A percentile compares a stretch with the other conserved stretches of the same genome.
These are phyloP conservation scores for Amphimedon queenslandica DNA, from an alignment of 37 sponge, comb jelly and placozoan species.

Conservation along the genomic window DNA sequence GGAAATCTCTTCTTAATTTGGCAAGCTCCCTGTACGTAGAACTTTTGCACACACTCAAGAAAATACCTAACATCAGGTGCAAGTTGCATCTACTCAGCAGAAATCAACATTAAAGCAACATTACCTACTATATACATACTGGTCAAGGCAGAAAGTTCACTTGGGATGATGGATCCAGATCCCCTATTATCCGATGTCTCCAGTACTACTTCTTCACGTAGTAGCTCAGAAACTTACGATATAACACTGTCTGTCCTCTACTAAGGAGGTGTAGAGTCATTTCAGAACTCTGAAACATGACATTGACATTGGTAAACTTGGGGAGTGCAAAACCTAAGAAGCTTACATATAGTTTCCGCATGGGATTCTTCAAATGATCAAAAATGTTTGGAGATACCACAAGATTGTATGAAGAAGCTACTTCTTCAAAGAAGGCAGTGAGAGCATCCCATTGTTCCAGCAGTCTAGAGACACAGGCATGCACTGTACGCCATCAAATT, in stretches of 20 bases:
- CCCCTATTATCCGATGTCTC: background rate
- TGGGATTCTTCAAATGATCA: slow-evolving; percentile 3
- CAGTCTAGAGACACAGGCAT: slow-evolving; percentile 7
- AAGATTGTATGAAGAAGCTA: background rate
- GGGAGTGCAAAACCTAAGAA: slow-evolving; percentile 13
- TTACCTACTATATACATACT: background rate
- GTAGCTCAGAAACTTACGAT: background rate
- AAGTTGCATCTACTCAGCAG: background rate
- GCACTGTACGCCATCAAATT: background rate
- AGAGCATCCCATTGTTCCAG: slow-evolving; percentile 10
- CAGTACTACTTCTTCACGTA: slow-evolving; percentile 7
- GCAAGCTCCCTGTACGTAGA: background rate
- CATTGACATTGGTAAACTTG: slow-evolving; percentile 4
- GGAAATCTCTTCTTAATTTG: background rate
- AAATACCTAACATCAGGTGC: background rate
- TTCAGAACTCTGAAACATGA: slow-evolving; percentile 11
- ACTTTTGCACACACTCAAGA: background rate
- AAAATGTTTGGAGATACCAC: background rate
- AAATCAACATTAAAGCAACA: background rate
- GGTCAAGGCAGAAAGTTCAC: slow-evolving; percentile 12
- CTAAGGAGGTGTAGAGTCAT: background rate
- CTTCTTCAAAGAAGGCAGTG: slow-evolving; percentile 4
- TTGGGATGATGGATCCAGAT: background rate
- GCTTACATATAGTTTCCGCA: background rate
- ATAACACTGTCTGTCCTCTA: background rate